Conservation (phyloP, 1,140 invertebrate genomes). For the Mycetomoellerius zeteki region DNA sequence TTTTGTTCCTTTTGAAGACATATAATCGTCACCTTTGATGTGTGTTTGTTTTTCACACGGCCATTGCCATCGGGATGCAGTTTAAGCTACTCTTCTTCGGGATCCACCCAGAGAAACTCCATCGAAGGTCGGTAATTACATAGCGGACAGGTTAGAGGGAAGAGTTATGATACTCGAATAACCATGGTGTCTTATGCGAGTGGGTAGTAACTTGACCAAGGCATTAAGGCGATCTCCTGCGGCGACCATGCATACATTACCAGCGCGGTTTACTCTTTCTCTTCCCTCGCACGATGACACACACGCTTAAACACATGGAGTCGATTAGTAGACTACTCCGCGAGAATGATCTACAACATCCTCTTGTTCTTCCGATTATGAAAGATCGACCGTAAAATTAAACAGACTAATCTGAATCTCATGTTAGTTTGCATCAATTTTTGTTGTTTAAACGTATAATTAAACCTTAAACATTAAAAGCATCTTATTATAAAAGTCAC, state of each 20-base stretch:
- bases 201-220: conserved; percentile 76
- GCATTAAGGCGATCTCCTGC: conserved; percentile 79
- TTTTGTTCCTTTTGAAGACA: not conserved
- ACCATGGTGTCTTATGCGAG: conserved; percentile 75
- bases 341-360: conserved; percentile 64
- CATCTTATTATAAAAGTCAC: not conserved
- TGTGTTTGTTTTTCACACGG: conserved; percentile 59
- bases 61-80: conserved; percentile 14
- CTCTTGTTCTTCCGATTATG: conserved; percentile 18
- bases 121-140: conserved; percentile 77
- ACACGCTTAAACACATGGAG: conserved; percentile 47
- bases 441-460: not conserved
- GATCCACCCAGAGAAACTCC: conserved; percentile 32
- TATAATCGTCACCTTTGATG: conserved; percentile 32
- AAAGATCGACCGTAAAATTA: conserved; percentile 13
- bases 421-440: conserved; percentile 24
- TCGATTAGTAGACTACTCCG: conserved; percentile 65
- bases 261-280: conserved; percentile 63
- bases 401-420: not conserved
- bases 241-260: conserved; percentile 78
- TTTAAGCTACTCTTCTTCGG: conserved; percentile 41
- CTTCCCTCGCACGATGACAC: conserved; percentile 56
- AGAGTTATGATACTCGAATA: conserved; percentile 78
- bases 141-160: conserved; percentile 77
- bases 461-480: not conserved